A percentile compares a stretch with the other conserved stretches of the same genome.
phyloP scores from a whole-genome alignment of 2,888 invertebrate genomes.

The Cataglyphis cursor region DNA sequence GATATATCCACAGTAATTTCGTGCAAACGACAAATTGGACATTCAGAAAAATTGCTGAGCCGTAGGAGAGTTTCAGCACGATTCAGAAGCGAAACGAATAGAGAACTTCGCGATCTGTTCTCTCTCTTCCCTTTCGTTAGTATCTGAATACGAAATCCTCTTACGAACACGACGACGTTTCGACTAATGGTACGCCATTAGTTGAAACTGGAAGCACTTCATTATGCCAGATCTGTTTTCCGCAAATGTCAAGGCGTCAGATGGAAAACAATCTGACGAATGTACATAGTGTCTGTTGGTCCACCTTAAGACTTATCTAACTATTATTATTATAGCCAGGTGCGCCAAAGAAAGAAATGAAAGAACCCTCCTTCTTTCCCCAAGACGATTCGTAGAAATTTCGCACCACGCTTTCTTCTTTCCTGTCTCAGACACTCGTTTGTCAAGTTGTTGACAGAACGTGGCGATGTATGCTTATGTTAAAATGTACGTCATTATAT shows the following conservation, averaged over 20 bases:
- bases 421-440: conserved; percentile 4
- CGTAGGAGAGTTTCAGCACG: conserved; percentile 13
- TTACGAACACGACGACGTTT: conserved; percentile 15
- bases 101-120: background rate
- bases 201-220: conserved; percentile 59
- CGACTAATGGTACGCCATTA: conserved; percentile 55
- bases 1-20: conserved; percentile 18
- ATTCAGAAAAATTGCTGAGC: conserved; percentile 19
- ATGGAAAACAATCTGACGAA: conserved; percentile 36
- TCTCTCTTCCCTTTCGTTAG: conserved; percentile 55
- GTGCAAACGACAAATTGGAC: conserved; percentile 23
- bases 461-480: conserved; percentile 37
- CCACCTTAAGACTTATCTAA: conserved; percentile 52
- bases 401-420: background rate
- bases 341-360: conserved; percentile 19
- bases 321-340: conserved; percentile 43
- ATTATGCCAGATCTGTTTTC: conserved; percentile 60
- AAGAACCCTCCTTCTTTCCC: background rate
- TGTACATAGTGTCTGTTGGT: conserved; percentile 20
- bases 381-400: conserved; percentile 41
- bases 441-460: conserved; percentile 42
- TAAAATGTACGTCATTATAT: conserved; percentile 16
- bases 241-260: background rate
- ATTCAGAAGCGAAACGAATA: background rate
- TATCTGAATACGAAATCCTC: conserved; percentile 67